phyloP scores from a whole-genome alignment of 92 coral and sea anemone genomes.

The Zoanthus gigantus region DNA sequence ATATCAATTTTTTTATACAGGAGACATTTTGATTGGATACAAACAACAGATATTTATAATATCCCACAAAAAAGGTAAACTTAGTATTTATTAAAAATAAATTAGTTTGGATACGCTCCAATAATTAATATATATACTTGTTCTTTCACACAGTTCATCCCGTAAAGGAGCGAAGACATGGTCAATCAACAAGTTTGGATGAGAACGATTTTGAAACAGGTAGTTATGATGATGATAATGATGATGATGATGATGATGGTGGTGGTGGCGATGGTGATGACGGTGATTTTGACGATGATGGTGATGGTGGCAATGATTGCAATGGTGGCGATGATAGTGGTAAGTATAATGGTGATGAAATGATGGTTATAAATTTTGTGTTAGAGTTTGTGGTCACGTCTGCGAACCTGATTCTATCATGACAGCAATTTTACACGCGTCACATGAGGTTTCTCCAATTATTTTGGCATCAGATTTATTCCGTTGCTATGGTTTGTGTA shows the following conservation, averaged over 20 bases:
- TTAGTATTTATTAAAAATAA: background rate
- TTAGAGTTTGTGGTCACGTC: no score
- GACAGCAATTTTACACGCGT: no score
- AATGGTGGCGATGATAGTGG: background rate
- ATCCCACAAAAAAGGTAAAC: conserved; percentile 71
- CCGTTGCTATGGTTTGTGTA: no score
- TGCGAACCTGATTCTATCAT: no score
- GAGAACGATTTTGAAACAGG: conserved; percentile 32
- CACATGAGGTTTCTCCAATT: no score
- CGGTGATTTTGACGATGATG: background rate
- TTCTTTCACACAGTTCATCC: background rate
- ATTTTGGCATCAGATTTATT: no score
- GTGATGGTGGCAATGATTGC: background rate
- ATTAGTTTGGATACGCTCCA: background rate
- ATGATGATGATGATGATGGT: background rate
- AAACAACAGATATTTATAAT: conserved; percentile 89
- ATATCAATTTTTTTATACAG: conserved; percentile 38
- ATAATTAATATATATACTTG: background rate
- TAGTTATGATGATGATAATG: background rate
- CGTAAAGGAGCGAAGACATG: background rate
- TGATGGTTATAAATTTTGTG: no score
- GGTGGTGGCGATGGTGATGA: background rate
- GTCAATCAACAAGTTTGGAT: background rate
- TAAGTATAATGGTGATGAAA: no score
- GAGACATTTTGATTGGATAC: conserved; percentile 90